Evolutionary conservation across 2,113 vertebrate genomes (phyloP).

Genomic region (Canis aureus): DNA sequence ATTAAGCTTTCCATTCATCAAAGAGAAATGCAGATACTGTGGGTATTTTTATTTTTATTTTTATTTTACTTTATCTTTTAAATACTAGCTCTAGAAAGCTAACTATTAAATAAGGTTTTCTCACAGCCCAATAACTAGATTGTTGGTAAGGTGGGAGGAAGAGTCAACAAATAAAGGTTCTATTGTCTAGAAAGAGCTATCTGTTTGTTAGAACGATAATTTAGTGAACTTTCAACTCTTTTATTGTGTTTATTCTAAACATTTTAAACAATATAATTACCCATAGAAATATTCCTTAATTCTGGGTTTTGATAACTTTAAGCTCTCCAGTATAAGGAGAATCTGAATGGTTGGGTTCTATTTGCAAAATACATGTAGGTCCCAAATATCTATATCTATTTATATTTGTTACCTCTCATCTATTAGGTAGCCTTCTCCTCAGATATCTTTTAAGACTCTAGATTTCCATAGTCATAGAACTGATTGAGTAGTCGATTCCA

Average conservation of each 20-base stretch:
- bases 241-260: not conserved
- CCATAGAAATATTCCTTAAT: not conserved
- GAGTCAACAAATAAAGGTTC: not conserved
- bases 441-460: not conserved
- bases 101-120: not conserved
- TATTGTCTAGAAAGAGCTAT: not conserved
- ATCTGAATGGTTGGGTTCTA: not conserved
- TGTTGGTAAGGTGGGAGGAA: not conserved
- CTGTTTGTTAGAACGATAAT: not conserved
- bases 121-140: not conserved
- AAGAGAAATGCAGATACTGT: conserved; percentile 23
- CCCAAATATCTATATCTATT: not conserved
- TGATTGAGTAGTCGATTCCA: not conserved
- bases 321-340: not conserved
- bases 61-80: conserved; percentile 7
- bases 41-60: not conserved
- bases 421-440: not conserved
- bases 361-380: not conserved
- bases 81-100: not conserved
- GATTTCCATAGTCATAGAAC: not conserved
- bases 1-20: conserved; percentile 62
- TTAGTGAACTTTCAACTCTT: not conserved
- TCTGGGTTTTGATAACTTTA: not conserved
- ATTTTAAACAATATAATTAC: not conserved
- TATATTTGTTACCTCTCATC: not conserved